phyloP scores from a whole-genome alignment of 2,888 invertebrate genomes.

The Drosophila anceps region DNA sequence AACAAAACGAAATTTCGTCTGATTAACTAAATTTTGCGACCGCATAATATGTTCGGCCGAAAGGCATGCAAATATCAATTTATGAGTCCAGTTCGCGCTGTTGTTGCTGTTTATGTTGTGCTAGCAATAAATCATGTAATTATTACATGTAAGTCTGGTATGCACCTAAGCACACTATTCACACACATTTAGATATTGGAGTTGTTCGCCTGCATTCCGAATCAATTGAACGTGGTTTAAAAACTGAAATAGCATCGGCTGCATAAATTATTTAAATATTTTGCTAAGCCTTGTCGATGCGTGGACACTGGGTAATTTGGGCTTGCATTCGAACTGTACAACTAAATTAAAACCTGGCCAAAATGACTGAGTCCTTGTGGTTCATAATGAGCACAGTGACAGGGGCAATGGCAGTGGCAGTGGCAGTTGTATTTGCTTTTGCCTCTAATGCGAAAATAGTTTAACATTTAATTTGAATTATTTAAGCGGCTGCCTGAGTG shows the following conservation, averaged over 20 bases:
- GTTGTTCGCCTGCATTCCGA: slow-evolving; percentile 30
- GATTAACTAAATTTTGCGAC: slow-evolving; percentile 2
- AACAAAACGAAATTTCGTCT: background rate
- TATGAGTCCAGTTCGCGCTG: slow-evolving; percentile 25
- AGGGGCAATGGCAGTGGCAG: background rate
- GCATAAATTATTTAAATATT: slow-evolving; percentile 61
- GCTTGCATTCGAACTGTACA: background rate
- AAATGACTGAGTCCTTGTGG: slow-evolving; percentile 26
- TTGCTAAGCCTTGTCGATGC: slow-evolving; percentile 17
- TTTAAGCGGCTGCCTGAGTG: slow-evolving; percentile 44
- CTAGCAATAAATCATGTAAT: slow-evolving; percentile 57
- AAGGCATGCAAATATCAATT: slow-evolving; percentile 37
- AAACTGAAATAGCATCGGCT: slow-evolving; percentile 54
- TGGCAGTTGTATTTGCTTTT: slow-evolving; percentile 3
- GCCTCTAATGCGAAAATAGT: slow-evolving; percentile 10
- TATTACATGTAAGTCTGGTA: slow-evolving; percentile 23
- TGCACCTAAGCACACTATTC: background rate
- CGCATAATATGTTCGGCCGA: slow-evolving; percentile 30
- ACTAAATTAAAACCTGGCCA: slow-evolving; percentile 55
- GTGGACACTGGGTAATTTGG: background rate
- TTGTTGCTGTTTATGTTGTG: slow-evolving; percentile 8
- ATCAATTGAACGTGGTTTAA: slow-evolving; percentile 46
- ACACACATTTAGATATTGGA: slow-evolving; percentile 3
- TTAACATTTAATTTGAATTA: slow-evolving; percentile 64
- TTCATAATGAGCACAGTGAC: slow-evolving; percentile 31